Base-by-base conservation (phyloP, 2,888 invertebrate genomes). In the Capitulum mitella region DNA sequence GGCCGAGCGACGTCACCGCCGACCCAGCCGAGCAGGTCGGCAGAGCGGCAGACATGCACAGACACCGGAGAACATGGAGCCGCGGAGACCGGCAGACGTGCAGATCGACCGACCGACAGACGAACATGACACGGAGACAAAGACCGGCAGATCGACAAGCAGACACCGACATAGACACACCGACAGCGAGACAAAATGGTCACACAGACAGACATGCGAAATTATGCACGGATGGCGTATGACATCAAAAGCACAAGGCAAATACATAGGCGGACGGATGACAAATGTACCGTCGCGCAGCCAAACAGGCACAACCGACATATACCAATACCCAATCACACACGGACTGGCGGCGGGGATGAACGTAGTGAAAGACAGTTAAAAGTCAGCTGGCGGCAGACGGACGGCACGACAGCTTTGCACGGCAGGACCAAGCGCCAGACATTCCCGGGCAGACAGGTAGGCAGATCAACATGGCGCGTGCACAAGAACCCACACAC, bases 11-110 rank as follows among this genome's bases (percentile, higher is more conserved):
- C 46, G n/a, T n/a, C n/a, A n/a, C n/a, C 43, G 16, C 3, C 77
- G 26, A 2, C 46, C 46, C 6, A 46, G 22, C n/a, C 1, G 32
- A 10, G 46, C n/a, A 29, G 54, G 48, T 26, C 16, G 29, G 40
- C 77, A 77, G 48, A 77, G 48, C 46, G 48, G 40, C 77, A 48
- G 48, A 77, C 48, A 77, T 48, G 40, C 37, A 77, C 77, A 77
- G 51, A 77, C 77, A 77, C 46, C n/a, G 46, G 46, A 77, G 51
- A 77, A 0, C n/a, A n/a, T n/a, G n/a, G n/a, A n/a, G n/a, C n/a
- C n/a, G n/a, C n/a, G n/a, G n/a, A n/a, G n/a, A n/a, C n/a, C n/a
- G n/a, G n/a, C n/a, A n/a, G n/a, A n/a, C n/a, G n/a, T n/a, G n/a
- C n/a, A n/a, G n/a, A n/a, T n/a, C n/a, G n/a, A n/a, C n/a, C n/a